Base-by-base conservation (phyloP, 2,113 vertebrate genomes). In the Labeo rohita region DNA sequence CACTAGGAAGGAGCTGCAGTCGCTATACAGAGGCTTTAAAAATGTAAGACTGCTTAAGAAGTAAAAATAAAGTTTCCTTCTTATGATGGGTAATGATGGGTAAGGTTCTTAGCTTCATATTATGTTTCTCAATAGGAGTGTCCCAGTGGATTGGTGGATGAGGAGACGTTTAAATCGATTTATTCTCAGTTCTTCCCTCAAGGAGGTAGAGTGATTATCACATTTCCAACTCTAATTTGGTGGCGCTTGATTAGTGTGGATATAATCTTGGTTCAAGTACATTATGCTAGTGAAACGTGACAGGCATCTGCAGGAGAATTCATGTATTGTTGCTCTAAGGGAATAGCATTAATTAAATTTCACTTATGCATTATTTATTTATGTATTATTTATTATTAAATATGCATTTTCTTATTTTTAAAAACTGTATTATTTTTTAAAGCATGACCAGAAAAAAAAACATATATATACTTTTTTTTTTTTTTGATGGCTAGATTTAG, bases 151-250 rank as follows among this genome's bases (percentile, higher is more conserved):
- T 89, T 96, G 61, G 96, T 97, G 90, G 95, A 97, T 0, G 96
- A 97, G 88, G 95, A 97, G 8, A 97, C 96, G 8, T 97, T 97
- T 92, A 97, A 95, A 21, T 90, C 93, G 74, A 97, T 97, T 81
- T 97, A 97, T 70, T 93, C 95, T 0, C 95, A 95, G 87, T 97
- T 97, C 91, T 97, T 97, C 88, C 96, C 96, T 5, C 96, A 96
- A 89, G 96, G 96, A 92, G 96, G 96, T 97, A 89, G 13, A 23
- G 10, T 16, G 47, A 39, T 18, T 61, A 6, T 68, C 47, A 8
- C 13, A n/a, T 13, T 21, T 83, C 23, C 8, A 45, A 45, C 16
- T 63, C 4, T 56, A 18, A 56, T 56, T 56, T 36, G 8, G 13
- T 68, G 54, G 54, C 6, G 16, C 16, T 85, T 47, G 47, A 36